Evolutionary conservation across 2,113 vertebrate species (phyloP).

Genomic region (Euleptes europaea): DNA sequence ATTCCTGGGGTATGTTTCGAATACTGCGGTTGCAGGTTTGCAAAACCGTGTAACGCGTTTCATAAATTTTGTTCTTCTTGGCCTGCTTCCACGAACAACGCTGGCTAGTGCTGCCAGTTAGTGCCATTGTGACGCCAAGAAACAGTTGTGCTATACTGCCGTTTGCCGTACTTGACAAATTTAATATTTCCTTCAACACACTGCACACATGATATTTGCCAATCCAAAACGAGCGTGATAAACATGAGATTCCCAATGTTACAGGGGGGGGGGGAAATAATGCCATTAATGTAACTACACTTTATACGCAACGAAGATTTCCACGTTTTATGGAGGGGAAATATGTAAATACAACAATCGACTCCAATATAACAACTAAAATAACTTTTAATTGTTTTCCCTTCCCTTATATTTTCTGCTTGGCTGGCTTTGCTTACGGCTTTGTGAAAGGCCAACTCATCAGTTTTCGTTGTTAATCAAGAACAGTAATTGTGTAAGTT

Average conservation of each 20-base stretch:
- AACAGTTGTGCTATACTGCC: no score
- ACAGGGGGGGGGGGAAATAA: background rate
- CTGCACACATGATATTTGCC: background rate
- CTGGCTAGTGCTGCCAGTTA: background rate
- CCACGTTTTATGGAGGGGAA: slow-evolving; percentile 58
- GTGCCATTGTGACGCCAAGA: background rate
- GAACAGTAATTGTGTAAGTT: slow-evolving; percentile 75
- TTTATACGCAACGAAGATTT: slow-evolving; percentile 18
- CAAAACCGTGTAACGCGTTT: background rate
- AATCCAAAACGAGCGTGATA: slow-evolving; percentile 12
- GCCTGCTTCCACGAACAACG: accelerated
- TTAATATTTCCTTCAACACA: background rate
- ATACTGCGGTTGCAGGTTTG: background rate
- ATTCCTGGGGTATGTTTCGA: slow-evolving; percentile 16
- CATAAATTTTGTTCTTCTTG: background rate
- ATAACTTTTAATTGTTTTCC: slow-evolving; percentile 79
- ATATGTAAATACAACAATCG: slow-evolving; percentile 63
- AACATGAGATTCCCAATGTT: background rate
- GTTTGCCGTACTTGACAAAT: background rate
- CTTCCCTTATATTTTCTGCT: slow-evolving; percentile 81
- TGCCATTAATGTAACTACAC: slow-evolving; percentile 17
- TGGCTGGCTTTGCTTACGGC: slow-evolving; percentile 71
- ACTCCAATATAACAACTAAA: slow-evolving; percentile 68
- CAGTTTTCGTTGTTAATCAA: slow-evolving; percentile 81
- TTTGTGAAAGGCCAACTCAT: slow-evolving; percentile 77